Evolutionary conservation across 1,140 invertebrate genomes (phyloP).

Genomic region (Drosophila carrolli): DNA sequence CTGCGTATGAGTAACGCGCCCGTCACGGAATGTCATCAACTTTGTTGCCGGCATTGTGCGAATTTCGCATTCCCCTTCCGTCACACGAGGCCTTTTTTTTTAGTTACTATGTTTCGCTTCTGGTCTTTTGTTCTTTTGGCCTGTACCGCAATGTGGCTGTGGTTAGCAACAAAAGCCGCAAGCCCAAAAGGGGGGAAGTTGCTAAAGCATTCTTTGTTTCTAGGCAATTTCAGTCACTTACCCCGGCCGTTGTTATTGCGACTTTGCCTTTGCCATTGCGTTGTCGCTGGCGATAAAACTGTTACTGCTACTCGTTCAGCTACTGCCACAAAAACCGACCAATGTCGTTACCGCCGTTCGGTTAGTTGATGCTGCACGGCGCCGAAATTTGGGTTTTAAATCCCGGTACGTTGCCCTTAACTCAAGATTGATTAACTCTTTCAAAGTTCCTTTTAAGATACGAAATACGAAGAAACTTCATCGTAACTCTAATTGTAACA

Average conservation of each 20-base stretch:
- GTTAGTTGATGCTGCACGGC: slow-evolving; percentile 40
- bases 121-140: slow-evolving; percentile 42
- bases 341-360: slow-evolving; percentile 37
- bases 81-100: slow-evolving; percentile 1
- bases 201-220: slow-evolving; percentile 57
- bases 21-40: slow-evolving; percentile 49
- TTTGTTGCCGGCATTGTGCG: slow-evolving; percentile 39
- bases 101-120: slow-evolving; percentile 4
- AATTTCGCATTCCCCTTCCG: slow-evolving; percentile 26
- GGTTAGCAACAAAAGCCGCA: slow-evolving; percentile 41
- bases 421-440: background rate
- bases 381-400: background rate
- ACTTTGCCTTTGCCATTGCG: slow-evolving; percentile 43
- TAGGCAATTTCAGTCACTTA: slow-evolving; percentile 64
- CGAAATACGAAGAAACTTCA: no score
- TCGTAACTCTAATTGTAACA: no score
- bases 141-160: slow-evolving; percentile 61
- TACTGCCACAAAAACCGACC: slow-evolving; percentile 37
- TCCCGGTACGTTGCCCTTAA: no score
- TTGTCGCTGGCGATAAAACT: slow-evolving; percentile 67
- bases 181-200: background rate
- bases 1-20: slow-evolving; percentile 57
- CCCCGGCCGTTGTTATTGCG: slow-evolving; percentile 59
- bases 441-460: background rate
- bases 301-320: slow-evolving; percentile 42